Conservation (phyloP, 2,797 vertebrate genomes). For the Danio jaintianensis region DNA sequence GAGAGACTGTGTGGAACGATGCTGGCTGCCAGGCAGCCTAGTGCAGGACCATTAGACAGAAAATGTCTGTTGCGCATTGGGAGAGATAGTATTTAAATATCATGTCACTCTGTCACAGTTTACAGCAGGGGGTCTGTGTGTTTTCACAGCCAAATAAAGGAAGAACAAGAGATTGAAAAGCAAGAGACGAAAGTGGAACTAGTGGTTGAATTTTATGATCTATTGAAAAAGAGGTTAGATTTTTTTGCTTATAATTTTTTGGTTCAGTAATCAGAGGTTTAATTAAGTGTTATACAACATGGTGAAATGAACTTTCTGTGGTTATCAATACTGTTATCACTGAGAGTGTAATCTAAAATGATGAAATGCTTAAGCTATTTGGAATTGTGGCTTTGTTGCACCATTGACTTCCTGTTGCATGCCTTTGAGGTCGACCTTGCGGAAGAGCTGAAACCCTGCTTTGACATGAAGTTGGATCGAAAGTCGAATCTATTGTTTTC, state of each 20-base stretch:
- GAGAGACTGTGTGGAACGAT: slow-evolving; percentile 43
- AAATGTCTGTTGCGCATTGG: slow-evolving; percentile 32
- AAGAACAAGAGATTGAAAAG: not conserved
- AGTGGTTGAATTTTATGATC: not conserved
- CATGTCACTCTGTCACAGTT: slow-evolving; percentile 48
- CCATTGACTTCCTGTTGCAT: slow-evolving; percentile 59
- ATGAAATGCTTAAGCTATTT: slow-evolving; percentile 43
- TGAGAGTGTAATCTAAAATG: slow-evolving; percentile 19
- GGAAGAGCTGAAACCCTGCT: slow-evolving; percentile 11
- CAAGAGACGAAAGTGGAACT: not conserved
- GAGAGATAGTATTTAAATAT: slow-evolving; percentile 55
- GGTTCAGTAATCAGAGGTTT: not conserved
- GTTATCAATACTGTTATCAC: slow-evolving; percentile 30
- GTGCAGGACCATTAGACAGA: slow-evolving; percentile 46
- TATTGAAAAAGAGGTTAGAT: not conserved
- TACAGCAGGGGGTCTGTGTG: slow-evolving; percentile 30
- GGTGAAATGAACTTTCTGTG: not conserved
- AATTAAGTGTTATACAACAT: slow-evolving; percentile 8
- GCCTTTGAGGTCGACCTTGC: slow-evolving; percentile 53
- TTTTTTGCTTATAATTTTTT: not conserved
- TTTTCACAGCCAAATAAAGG: slow-evolving; percentile 28
- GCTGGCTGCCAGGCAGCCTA: slow-evolving; percentile 44
- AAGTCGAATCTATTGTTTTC: slow-evolving; percentile 50
- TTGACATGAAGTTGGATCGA: slow-evolving; percentile 53
- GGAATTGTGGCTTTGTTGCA: slow-evolving; percentile 44